Conservation (phyloP, 2,113 vertebrate genomes). For the Cebus imitator region DNA sequence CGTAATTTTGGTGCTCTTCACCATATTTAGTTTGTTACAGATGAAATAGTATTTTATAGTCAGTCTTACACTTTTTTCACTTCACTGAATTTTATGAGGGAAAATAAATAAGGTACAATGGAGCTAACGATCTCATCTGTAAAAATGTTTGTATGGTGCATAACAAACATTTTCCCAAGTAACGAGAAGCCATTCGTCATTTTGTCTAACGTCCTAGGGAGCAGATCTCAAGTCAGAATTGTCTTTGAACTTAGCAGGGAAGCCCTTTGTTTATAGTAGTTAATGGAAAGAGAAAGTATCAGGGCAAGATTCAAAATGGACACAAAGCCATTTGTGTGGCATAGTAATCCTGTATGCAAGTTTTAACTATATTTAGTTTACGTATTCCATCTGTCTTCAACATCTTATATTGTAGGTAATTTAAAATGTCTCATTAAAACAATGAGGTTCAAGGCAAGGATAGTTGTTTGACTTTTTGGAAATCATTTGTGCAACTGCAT, state of each 20-base stretch:
- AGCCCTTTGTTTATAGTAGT: constrained; percentile 38
- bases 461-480: neutral
- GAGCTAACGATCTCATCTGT: constrained; percentile 68
- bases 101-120: constrained; percentile 62
- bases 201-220: constrained; percentile 43
- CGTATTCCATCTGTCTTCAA: neutral
- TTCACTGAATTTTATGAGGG: constrained; percentile 62
- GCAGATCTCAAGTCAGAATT: constrained; percentile 32
- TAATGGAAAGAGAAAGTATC: constrained; percentile 44
- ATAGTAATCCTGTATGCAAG: neutral
- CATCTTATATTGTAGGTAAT: neutral
- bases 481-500: neutral
- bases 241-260: constrained; percentile 73
- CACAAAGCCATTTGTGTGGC: neutral
- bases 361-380: neutral
- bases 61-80: constrained; percentile 38
- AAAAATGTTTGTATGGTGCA: constrained; percentile 71
- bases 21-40: constrained; percentile 35
- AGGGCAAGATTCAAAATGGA: constrained; percentile 17
- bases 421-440: neutral
- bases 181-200: constrained; percentile 64
- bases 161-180: constrained; percentile 68
- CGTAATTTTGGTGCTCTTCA: constrained; percentile 1
- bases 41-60: constrained; percentile 10
- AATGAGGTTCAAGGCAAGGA: neutral